Evolutionary conservation across 2,113 vertebrate species (phyloP).

Genomic region (Neomonachus schauinslandi): DNA sequence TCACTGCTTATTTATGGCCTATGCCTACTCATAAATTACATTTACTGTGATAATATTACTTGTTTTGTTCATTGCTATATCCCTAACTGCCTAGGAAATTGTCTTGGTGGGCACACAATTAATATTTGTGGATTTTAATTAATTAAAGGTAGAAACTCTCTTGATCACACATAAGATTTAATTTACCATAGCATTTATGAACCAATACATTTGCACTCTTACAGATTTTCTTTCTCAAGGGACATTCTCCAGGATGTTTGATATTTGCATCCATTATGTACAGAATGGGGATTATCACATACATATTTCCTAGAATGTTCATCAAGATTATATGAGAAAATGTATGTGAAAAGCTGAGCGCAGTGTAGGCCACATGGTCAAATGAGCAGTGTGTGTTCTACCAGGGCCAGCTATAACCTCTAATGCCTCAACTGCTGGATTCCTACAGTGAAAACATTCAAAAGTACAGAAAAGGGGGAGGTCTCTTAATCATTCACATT

Average conservation of each 20-base stretch:
- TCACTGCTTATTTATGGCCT: not conserved
- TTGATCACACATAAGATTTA: not conserved
- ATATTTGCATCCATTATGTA: not conserved
- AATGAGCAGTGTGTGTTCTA: accelerated
- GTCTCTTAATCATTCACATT: not conserved
- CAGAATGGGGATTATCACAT: not conserved
- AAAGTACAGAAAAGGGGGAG: not conserved
- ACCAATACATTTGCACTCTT: not conserved
- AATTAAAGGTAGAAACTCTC: not conserved
- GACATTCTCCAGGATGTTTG: not conserved
- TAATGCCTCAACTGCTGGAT: not conserved
- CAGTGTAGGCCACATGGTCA: accelerated
- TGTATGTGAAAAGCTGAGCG: not conserved
- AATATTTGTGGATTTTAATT: not conserved
- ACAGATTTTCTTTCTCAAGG: not conserved
- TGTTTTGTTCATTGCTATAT: not conserved
- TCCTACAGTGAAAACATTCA: not conserved
- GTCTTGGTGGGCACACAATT: not conserved
- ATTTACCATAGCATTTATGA: not conserved
- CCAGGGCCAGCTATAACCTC: accelerated
- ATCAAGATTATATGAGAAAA: not conserved
- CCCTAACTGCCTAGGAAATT: not conserved
- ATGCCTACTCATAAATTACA: not conserved
- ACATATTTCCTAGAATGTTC: not conserved
- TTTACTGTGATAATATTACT: not conserved